Conservation (phyloP, 2,797 vertebrate genomes). For the Hemibagrus guttatus region DNA sequence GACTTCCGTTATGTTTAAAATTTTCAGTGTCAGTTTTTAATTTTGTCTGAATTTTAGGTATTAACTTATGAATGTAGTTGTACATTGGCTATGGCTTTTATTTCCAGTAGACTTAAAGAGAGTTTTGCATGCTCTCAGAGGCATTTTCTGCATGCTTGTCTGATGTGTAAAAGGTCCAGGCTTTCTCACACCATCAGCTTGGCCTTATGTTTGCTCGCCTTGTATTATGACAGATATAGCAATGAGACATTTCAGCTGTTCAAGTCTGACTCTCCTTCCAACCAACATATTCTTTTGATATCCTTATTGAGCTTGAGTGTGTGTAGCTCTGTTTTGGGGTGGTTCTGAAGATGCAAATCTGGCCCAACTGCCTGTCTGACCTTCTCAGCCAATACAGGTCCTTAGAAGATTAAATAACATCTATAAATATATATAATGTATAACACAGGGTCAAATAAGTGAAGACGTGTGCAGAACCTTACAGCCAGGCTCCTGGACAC, state of each 20-base stretch:
- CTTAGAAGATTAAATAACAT: constrained; percentile 82
- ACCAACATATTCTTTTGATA: constrained; percentile 75
- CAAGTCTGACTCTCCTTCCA: constrained; percentile 76
- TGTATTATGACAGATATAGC: constrained; percentile 84
- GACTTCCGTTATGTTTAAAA: not conserved
- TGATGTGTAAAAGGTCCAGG: constrained; percentile 60
- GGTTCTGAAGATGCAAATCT: constrained; percentile 72
- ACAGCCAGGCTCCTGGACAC: constrained; percentile 76
- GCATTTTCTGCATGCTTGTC: constrained; percentile 72
- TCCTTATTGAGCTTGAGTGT: constrained; percentile 65
- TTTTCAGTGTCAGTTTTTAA: not conserved
- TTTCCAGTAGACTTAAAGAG: not conserved
- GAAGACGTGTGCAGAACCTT: constrained; percentile 66
- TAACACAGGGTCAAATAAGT: constrained; percentile 80
- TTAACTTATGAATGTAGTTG: not conserved
- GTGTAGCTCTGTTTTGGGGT: constrained; percentile 56
- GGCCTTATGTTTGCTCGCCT: constrained; percentile 59
- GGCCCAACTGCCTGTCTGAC: constrained; percentile 51
- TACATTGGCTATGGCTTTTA: not conserved
- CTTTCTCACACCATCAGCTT: constrained; percentile 42
- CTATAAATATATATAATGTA: constrained; percentile 56
- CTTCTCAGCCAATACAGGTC: constrained; percentile 80
- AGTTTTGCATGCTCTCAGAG: constrained; percentile 39
- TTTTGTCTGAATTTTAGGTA: not conserved
- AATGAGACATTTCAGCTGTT: constrained; percentile 76